Percentiles rank a stretch among this genome's conserved stretches.
phyloP scores from a whole-genome alignment of 2,888 invertebrate genomes.

The Drosophila mulleri region DNA sequence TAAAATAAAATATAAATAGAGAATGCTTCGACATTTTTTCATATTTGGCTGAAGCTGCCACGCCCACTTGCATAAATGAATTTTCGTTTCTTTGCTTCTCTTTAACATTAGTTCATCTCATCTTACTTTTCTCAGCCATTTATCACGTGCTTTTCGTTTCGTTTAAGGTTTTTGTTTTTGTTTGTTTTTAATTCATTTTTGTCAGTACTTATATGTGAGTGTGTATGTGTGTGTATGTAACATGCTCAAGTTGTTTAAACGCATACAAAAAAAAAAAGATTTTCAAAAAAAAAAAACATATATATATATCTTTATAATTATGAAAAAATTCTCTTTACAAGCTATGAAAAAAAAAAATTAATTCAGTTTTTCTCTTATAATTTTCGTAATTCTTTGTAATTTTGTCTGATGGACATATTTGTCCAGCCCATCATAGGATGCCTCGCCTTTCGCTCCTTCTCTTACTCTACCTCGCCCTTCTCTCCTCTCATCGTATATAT shows the following conservation, averaged over 20 bases:
- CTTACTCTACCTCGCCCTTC: not conserved
- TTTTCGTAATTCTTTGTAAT: conserved; percentile 35
- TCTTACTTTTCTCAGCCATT: conserved; percentile 33
- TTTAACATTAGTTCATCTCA: not conserved
- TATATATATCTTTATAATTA: conserved; percentile 44
- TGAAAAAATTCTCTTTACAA: conserved; percentile 55
- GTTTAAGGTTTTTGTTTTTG: conserved; percentile 23
- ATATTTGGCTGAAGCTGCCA: conserved; percentile 7
- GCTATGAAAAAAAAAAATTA: conserved; percentile 54
- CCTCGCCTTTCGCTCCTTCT: not conserved
- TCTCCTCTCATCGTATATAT: conserved; percentile 12
- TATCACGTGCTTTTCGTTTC: conserved; percentile 47
- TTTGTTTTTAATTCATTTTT: conserved; percentile 18
- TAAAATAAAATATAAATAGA: conserved; percentile 9
- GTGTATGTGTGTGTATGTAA: conserved; percentile 43
- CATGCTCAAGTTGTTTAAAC: conserved; percentile 72
- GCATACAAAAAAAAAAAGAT: conserved; percentile 52
- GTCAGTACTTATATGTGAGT: conserved; percentile 24
- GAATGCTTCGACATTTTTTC: not conserved
- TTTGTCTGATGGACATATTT: conserved; percentile 47
- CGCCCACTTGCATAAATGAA: conserved; percentile 11
- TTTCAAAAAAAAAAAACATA: conserved; percentile 57
- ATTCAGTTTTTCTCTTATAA: conserved; percentile 5
- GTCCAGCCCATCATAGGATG: conserved; percentile 3
- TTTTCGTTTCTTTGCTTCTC: conserved; percentile 33